These are phyloP conservation scores for Columba janthina DNA, from an alignment of 2,113 vertebrate genomes.

Conservation along the genomic window DNA sequence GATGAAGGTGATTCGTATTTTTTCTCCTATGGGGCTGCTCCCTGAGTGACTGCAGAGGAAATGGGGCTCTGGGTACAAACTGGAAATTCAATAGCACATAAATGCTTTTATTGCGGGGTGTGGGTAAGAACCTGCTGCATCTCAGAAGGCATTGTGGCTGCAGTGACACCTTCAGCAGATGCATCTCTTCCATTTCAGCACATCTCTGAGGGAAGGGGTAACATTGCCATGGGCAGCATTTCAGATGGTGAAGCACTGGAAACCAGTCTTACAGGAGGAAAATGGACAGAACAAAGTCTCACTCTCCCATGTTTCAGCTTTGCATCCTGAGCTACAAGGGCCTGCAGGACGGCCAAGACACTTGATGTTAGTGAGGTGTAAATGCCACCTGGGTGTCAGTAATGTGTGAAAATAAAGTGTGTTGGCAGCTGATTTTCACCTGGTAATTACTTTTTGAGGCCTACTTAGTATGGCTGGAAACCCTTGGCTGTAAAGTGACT, in stretches of 20 bases:
- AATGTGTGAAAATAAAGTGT: background rate
- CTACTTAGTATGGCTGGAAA: background rate
- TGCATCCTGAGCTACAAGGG: background rate
- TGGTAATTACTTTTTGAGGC: background rate
- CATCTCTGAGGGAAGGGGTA: background rate
- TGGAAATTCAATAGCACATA: background rate
- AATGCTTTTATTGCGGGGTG: background rate
- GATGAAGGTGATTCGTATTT: background rate
- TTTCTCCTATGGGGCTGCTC: background rate
- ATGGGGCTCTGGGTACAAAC: fast-evolving
- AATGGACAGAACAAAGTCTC: background rate
- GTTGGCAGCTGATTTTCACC: background rate
- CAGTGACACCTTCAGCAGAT: background rate
- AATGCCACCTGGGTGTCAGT: background rate
- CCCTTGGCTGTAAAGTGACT: background rate
- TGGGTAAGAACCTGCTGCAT: background rate
- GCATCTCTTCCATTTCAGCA: background rate
- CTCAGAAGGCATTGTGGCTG: background rate
- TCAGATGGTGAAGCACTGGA: background rate
- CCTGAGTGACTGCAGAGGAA: background rate
- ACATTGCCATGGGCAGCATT: background rate
- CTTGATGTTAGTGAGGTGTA: background rate
- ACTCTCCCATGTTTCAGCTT: fast-evolving
- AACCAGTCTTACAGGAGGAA: background rate
- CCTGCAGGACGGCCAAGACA: background rate